phyloP scores from a whole-genome alignment of 1,140 invertebrate species.

The Oryctes rhinoceros region DNA sequence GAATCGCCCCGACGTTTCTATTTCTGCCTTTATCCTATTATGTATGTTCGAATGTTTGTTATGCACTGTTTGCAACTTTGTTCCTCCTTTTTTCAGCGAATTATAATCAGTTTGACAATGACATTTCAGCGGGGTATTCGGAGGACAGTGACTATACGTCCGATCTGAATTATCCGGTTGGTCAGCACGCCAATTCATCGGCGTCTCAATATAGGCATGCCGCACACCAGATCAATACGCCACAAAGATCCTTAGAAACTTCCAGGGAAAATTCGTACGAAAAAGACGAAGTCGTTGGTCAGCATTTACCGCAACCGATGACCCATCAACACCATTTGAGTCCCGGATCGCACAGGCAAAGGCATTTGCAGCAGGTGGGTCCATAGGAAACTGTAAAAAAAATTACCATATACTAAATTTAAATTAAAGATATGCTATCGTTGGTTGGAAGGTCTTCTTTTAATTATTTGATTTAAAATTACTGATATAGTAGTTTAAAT shows the following conservation, averaged over 20 bases:
- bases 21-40: no score
- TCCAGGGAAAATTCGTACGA: conserved; percentile 87
- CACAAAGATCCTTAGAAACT: conserved; percentile 80
- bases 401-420: no score
- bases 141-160: conserved; percentile 98
- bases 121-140: conserved; percentile 87
- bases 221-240: conserved; percentile 80
- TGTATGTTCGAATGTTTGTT: neutral
- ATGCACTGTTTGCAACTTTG: neutral
- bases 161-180: conserved; percentile 94
- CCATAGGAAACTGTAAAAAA: no score
- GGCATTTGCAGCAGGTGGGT: conserved; percentile 32
- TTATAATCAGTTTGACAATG: conserved; percentile 61
- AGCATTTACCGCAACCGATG: conserved; percentile 51
- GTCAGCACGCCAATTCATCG: conserved; percentile 85
- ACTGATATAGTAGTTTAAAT: no score
- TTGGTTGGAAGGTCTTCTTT: no score
- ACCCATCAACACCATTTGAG: conserved; percentile 55
- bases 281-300: conserved; percentile 68
- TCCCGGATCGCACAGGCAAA: conserved; percentile 50
- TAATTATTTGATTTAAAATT: no score
- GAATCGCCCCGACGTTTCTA: no score
- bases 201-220: conserved; percentile 83
- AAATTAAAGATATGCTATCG: no score
- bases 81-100: conserved; percentile 58